Conservation (phyloP, 2,113 vertebrate genomes). For the Alethe castanea region DNA sequence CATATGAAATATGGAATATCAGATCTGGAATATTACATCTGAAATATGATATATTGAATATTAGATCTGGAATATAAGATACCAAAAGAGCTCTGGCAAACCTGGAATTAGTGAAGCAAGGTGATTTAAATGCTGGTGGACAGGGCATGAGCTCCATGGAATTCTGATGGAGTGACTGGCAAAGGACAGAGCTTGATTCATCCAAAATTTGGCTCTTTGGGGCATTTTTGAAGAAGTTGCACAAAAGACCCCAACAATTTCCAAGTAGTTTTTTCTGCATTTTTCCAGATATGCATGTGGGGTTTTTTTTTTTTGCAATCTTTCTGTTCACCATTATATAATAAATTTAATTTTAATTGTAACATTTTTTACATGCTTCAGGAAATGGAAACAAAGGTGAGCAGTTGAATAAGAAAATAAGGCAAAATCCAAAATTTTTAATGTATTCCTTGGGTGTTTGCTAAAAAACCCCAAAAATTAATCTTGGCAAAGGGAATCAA, state of each 20-base stretch:
- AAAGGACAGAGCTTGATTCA: background rate
- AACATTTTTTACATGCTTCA: conserved; percentile 70
- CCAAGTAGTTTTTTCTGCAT: background rate
- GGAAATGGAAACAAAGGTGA: conserved; percentile 78
- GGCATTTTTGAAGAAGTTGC: background rate
- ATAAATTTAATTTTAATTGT: background rate
- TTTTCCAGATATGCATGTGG: background rate
- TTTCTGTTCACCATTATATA: background rate
- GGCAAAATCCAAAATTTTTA: background rate
- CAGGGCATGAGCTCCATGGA: background rate
- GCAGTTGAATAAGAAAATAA: background rate
- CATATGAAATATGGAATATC: accelerated
- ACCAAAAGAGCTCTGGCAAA: background rate
- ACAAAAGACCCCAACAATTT: background rate
- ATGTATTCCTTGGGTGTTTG: background rate
- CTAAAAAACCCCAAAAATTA: background rate
- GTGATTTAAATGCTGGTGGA: background rate
- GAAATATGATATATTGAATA: accelerated
- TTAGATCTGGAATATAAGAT: background rate
- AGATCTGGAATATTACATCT: accelerated
- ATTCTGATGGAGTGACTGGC: background rate
- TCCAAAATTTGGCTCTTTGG: background rate
- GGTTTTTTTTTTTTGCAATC: background rate
- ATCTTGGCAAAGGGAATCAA: background rate
- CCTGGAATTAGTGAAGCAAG: background rate